phyloP scores from a whole-genome alignment of 1,140 invertebrate genomes.

The Sinonovacula constricta region DNA sequence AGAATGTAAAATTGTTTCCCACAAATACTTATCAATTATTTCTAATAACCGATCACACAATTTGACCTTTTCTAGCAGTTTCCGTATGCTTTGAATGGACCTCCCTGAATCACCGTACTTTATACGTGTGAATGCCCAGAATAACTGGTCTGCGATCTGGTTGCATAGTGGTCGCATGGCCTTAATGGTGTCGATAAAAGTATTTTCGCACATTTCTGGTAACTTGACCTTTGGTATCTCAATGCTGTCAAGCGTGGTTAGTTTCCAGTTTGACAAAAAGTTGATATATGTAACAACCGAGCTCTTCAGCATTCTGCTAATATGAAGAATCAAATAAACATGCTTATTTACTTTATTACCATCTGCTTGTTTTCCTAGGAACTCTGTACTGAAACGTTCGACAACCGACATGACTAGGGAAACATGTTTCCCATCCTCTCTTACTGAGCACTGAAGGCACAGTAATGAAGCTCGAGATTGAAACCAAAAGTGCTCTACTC shows the following conservation, averaged over 20 bases:
- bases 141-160: slow-evolving; percentile 46
- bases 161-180: slow-evolving; percentile 34
- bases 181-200: slow-evolving; percentile 40
- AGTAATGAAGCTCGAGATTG: slow-evolving; percentile 30
- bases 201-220: slow-evolving; percentile 8
- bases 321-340: slow-evolving; percentile 57
- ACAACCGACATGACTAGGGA: slow-evolving; percentile 60
- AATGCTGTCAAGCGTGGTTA: slow-evolving; percentile 57
- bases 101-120: slow-evolving; percentile 46
- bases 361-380: not conserved
- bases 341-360: slow-evolving; percentile 18
- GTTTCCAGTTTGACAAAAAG: slow-evolving; percentile 58
- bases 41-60: slow-evolving; percentile 28
- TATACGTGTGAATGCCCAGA: slow-evolving; percentile 64
- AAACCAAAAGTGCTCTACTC: slow-evolving; percentile 55
- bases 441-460: slow-evolving; percentile 51
- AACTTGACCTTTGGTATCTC: slow-evolving; percentile 40
- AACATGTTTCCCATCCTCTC: slow-evolving; percentile 51
- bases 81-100: slow-evolving; percentile 41
- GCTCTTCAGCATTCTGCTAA: slow-evolving; percentile 27
- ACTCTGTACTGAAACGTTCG: slow-evolving; percentile 46
- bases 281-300: slow-evolving; percentile 52
- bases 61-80: slow-evolving; percentile 34
- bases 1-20: not conserved
- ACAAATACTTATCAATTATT: slow-evolving; percentile 41